Evolutionary conservation across 1,140 invertebrate genomes (phyloP), one percentile per base, ranked within the genome.

Genomic region (Hyles euphorbiae): DNA sequence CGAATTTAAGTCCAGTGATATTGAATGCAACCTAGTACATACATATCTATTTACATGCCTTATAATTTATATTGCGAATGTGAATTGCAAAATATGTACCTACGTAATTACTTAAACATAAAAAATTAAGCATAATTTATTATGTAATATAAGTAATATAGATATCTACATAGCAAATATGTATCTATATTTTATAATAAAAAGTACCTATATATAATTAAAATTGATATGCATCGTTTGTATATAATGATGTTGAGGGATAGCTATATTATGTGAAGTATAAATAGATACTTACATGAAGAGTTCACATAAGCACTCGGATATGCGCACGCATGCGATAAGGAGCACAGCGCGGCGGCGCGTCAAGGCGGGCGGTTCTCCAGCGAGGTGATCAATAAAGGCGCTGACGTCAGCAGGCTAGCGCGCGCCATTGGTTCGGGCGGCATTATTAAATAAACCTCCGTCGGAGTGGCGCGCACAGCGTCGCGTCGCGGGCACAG

Each of bases 371-470:
- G 66, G 61, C 65, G 72, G 70, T 60, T 64, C 61, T 60, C 46
- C 61, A 53, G 55, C 51, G 33, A 10, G 10, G 63, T 76, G 81
- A 88, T 88, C 83, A 81, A 87, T 88, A 88, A 56, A 40, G 55
- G 50, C 56, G 72, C 81, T 87, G 86, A 87, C 83, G 86, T 87
- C 82, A 88, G 76, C 64, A 71, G 70, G 63, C 72, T 74, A 74
- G 71, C 70, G 78, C 76, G 80, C 81, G 83, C 85, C 64, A 85
- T 88, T 84, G 85, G 82, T 73, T 71, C 78, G 68, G 70, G 62
- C 79, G 79, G 82, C 85, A 88, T 85, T 88, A 83, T 76, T 80
- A 78, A 84, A 76, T 83, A 81, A 81, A 82, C 79, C 82, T 83
- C 75, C 85, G 79, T 67, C 74, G 74, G 76, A 78, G 81, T 74